Percentiles rank a stretch among this genome's conserved stretches.
phyloP scores from a whole-genome alignment of 2,888 invertebrate species.

The Dendrolimus houi region DNA sequence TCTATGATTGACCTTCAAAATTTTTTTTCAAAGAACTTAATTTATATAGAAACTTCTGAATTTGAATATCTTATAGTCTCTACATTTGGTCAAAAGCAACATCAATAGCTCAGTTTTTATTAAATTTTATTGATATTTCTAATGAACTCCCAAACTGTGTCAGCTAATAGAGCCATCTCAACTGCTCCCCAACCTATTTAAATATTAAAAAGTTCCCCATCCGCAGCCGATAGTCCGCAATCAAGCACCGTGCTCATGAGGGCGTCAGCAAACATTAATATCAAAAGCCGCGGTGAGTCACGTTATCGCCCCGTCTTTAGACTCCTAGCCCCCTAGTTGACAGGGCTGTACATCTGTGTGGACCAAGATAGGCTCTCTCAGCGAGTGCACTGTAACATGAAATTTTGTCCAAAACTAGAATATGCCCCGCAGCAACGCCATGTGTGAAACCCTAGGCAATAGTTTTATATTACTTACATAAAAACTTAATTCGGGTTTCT shows the following conservation, averaged over 20 bases:
- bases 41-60: too few species aligned
- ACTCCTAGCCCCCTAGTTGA: constrained; percentile 30
- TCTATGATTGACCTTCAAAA: too few species aligned
- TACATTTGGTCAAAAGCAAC: too few species aligned
- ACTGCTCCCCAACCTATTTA: neutral
- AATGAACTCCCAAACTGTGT: neutral
- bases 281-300: constrained; percentile 42
- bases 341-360: constrained; percentile 26
- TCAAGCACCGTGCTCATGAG: constrained; percentile 13
- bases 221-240: constrained; percentile 11
- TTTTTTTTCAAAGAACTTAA: too few species aligned
- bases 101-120: too few species aligned
- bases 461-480: too few species aligned
- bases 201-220: neutral
- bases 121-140: too few species aligned
- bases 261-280: constrained; percentile 35
- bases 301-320: constrained; percentile 32
- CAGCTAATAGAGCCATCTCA: neutral
- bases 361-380: constrained; percentile 11
- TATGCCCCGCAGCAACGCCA: too few species aligned
- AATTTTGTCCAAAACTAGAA: too few species aligned
- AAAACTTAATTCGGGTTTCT: too few species aligned
- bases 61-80: too few species aligned
- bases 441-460: too few species aligned
- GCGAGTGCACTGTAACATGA: neutral